Base-by-base conservation (phyloP, 2,888 invertebrate genomes). In the Dermolepida albohirtum region DNA sequence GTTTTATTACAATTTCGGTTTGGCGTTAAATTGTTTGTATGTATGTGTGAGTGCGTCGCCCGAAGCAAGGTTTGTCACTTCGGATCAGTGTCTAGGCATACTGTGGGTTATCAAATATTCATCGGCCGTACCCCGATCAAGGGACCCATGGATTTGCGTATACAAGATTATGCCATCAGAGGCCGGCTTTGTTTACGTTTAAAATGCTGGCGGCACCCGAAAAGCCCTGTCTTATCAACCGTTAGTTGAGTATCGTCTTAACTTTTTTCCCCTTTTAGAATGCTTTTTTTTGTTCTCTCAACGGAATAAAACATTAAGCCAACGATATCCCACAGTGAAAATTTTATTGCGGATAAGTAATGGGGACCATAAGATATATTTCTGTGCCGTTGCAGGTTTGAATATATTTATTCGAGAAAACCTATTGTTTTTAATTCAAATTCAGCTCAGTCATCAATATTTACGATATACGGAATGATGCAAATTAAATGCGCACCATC, bases 101-200 rank as follows among this genome's bases (percentile, higher is more conserved):
- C 47, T 29, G 17, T 14, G 39, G 59, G 59, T 62, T 62, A 62
- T 62, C 59, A 62, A 62, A 47, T 62, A 62, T 62, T 62, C 59
- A 62, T 62, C 59, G 59, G 59, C 59, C 59, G 49, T 62, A 47
- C 47, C 16, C 43, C 47, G 59, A 62, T 39, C 59, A 34, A 47
- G 59, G 59, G 12, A 55, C 44, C 16, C 59, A 59, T 47, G 59
- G 59, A 49, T 62, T 62, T 62, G 59, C 59, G 59, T 62, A 62
- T 62, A 62, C 59, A 62, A 62, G 59, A 62, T 62, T 62, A 62
- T 62, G 59, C 59, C 59, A 62, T 62, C 59, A 62, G 47, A 47
- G 47, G 59, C 16, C 47, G 49, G 17, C 47, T 62, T 62, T 62
- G 59, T 62, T 62, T 62, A 62, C 59, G 59, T 62, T 62, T 62